Base-by-base conservation (phyloP, 2,888 invertebrate species). In the Strigamia maritima region DNA sequence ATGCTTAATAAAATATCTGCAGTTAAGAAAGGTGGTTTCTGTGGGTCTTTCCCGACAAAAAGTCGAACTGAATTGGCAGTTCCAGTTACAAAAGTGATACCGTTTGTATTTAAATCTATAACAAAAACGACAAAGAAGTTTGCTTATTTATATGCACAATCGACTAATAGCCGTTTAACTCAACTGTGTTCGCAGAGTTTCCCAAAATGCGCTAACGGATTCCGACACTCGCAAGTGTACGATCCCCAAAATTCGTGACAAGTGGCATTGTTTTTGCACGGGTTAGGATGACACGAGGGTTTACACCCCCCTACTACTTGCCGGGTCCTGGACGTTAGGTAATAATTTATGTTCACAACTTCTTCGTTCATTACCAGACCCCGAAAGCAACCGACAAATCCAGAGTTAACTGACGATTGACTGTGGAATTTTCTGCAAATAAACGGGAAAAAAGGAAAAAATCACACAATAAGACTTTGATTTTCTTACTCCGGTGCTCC, bases 221-320 rank as follows among this genome's bases (percentile, higher is more conserved):
- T 97, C 82, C 92, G 92, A 87, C 97, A 97, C 82, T 94, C 92
- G 85, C 97, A 97, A 84, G 93, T 92, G 83, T 95, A 97, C 38
- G 92, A 92, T 81, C 94, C 95, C 96, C 96, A 97, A 0, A 93
- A 88, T 85, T 97, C 95, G 83, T 94, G 94, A 85, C 88, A 97
- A 81, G 90, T 91, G 0, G 95, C 97, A 75, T 92, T 94, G 85
- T 97, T 96, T 86, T 93, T 92, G 85, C 97, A 97, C 10, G 96
- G 96, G 85, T 95, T 95, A 0, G 95, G 95, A 82, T 94, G 94
- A 86, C 97, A 97, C 0, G 95, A 95, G 0, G 96, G 95, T 84
- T 94, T 94, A 85, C 97, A 97, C 85, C 95, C 95, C 85, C 93
- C 93, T 80, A 94, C 94, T 81, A 97, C 95, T 86, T 95, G 95